Evolutionary conservation across 2,113 vertebrate genomes (phyloP).

Genomic region (Gavialis gangeticus): DNA sequence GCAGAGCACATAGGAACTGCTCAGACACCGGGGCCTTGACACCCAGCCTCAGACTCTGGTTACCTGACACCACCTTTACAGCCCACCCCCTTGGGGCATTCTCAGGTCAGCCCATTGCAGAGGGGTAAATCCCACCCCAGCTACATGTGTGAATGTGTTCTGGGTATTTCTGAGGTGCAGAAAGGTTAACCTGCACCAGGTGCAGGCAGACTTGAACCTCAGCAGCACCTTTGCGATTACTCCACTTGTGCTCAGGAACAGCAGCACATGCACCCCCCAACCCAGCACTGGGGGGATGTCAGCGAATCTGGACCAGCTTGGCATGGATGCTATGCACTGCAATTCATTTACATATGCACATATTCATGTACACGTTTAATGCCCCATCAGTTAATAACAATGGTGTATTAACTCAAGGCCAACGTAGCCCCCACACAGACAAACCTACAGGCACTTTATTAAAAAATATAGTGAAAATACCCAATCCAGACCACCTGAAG

Average conservation of each 20-base stretch:
- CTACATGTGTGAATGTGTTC: background rate
- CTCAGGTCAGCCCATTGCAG: background rate
- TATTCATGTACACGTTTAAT: no score
- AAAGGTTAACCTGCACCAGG: background rate
- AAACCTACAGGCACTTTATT: no score
- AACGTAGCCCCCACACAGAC: no score
- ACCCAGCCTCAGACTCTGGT: no score
- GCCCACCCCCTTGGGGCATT: background rate
- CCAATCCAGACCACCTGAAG: no score
- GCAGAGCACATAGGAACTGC: background rate
- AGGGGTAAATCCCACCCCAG: background rate
- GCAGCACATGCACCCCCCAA: background rate
- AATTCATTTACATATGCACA: background rate
- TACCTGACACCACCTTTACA: background rate
- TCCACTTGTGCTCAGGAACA: rapidly evolving
- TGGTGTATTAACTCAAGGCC: no score
- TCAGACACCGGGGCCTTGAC: background rate
- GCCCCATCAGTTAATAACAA: no score
- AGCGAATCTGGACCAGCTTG: background rate
- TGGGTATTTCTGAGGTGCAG: rapidly evolving
- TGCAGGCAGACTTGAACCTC: background rate
- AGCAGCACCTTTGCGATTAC: background rate
- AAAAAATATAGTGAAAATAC: no score
- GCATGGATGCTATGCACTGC: background rate
- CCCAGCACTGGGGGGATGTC: rapidly evolving